A percentile compares a stretch with the other conserved stretches of the same genome.
Evolutionary conservation across 2,888 invertebrate species (phyloP).

Genomic region (Empis stercorea): DNA sequence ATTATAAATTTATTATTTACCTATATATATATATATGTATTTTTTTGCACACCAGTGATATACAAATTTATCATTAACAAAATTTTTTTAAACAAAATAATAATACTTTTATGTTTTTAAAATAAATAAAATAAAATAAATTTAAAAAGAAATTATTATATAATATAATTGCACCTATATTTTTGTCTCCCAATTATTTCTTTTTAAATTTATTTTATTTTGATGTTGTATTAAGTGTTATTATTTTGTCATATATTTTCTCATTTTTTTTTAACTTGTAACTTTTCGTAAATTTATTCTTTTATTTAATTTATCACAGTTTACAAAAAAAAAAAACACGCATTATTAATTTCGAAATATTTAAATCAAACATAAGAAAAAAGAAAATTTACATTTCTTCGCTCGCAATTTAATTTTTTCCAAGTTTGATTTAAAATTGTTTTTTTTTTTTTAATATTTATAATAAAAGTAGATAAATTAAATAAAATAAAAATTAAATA

Average conservation of each 20-base stretch:
- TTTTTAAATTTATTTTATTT: too few relatives aligned
- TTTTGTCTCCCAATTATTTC: not conserved
- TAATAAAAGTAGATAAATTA: not conserved
- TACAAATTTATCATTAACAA: too few relatives aligned
- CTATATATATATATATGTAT: too few relatives aligned
- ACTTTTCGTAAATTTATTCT: too few relatives aligned
- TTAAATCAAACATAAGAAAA: too few relatives aligned
- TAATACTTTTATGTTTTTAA: too few relatives aligned
- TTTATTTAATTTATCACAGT: constrained; percentile 21
- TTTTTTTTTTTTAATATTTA: not conserved
- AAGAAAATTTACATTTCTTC: not conserved
- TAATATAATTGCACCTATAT: not conserved
- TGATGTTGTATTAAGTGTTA: not conserved
- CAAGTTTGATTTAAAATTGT: not conserved
- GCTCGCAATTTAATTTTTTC: not conserved
- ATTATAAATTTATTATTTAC: too few relatives aligned
- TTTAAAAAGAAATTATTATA: too few relatives aligned
- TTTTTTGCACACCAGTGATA: too few relatives aligned
- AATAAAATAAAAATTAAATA: not conserved
- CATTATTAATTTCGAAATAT: not conserved
- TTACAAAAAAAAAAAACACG: constrained; percentile 18
- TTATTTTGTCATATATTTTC: not conserved
- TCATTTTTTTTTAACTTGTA: too few relatives aligned
- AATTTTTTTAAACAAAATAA: too few relatives aligned
- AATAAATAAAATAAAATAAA: too few relatives aligned